Evolutionary conservation across 2,888 invertebrate genomes (phyloP).

Genomic region (Malthinus flaveolus): DNA sequence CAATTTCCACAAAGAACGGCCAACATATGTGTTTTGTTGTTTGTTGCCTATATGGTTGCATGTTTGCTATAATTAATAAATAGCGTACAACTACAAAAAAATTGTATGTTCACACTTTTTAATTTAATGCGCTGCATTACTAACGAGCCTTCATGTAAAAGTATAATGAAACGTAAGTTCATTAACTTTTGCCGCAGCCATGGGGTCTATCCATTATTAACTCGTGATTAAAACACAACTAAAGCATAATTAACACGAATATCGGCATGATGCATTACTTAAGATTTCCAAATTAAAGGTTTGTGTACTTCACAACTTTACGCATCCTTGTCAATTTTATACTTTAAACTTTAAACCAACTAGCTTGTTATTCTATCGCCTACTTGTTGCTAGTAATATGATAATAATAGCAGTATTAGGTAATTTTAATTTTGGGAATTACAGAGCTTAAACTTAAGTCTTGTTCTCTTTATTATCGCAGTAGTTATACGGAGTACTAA

Average conservation of each 20-base stretch:
- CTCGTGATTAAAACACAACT: not conserved
- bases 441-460: too few species aligned
- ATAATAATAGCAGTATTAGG: too few species aligned
- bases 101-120: not conserved
- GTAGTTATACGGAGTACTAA: too few species aligned
- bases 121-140: too few species aligned
- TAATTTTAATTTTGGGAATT: too few species aligned
- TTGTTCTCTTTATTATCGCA: too few species aligned
- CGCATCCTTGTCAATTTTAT: too few species aligned
- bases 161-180: constrained; percentile 1
- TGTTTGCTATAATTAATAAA: not conserved
- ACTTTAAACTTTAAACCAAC: too few species aligned
- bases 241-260: not conserved
- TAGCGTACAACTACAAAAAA: not conserved
- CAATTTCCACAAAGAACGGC: not conserved
- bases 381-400: too few species aligned
- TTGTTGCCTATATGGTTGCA: not conserved
- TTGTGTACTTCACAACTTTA: too few species aligned
- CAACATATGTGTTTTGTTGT: constrained; percentile 16
- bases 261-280: not conserved
- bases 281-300: not conserved
- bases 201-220: not conserved
- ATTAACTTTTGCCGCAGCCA: not conserved
- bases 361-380: too few species aligned
- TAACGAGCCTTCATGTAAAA: not conserved